Base-by-base conservation (phyloP, 2,888 invertebrate species). In the Aphidoletes aphidimyza region DNA sequence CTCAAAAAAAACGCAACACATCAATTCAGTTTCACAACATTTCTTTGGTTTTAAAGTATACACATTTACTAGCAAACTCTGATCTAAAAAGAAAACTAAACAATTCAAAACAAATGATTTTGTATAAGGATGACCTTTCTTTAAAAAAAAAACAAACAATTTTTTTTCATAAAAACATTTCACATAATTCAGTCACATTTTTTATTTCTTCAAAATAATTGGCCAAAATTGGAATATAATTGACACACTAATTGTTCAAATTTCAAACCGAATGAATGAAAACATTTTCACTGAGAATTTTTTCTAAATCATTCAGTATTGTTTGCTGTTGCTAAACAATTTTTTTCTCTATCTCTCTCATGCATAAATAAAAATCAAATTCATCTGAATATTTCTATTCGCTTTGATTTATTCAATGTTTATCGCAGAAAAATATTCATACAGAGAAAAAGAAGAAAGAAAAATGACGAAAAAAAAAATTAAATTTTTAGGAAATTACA, bases 71-170 rank as follows among this genome's bases (percentile, higher is more conserved):
- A 17, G 6, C 14, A 78, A 30, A 1, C 30, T 2, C 22, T 5
- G 34, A 5, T 34, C 30, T 5, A 78, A 78, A 30, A 78, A 78
- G 1, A 3, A 30, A 59, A 59, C 14, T 2, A 3, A 59, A 59
- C 6, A 59, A 59, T 26, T 26, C n/a, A 78, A 30, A 78, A 22
- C 22, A 54, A 54, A n/a, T 22, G 54, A 54, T 54, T 54, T 54
- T 54, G 54, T 54, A 54, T 54, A 22, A 54, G n/a, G n/a, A n/a
- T n/a, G n/a, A n/a, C n/a, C 54, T 22, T 54, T 47, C 19, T 47
- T 22, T 22, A 54, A 47, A 47, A 14, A 17, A 22, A 9, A 54
- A 54, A 54, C n/a, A n/a, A n/a, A n/a, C n/a, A n/a, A n/a, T n/a
- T n/a, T n/a, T n/a, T 54, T 22, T 22, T 54, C 54, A 54, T 54